Conservation (phyloP, 1,140 invertebrate genomes). For the Tribolium castaneum region DNA sequence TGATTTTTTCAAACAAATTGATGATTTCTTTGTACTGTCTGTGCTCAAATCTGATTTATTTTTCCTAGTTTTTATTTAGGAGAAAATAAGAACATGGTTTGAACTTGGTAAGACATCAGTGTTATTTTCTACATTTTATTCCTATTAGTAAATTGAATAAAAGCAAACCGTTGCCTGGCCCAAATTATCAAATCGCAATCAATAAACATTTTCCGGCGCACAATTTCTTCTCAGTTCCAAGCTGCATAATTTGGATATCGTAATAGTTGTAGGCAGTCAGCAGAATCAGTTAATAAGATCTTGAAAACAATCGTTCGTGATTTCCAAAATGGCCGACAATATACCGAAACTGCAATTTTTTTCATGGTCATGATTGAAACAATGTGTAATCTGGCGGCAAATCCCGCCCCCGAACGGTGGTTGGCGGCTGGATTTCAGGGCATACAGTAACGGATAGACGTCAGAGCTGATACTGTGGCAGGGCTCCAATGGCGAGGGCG, state of each 20-base stretch:
- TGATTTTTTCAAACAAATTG: no score
- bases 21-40: no score
- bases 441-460: slow-evolving; percentile 55
- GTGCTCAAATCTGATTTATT: no score
- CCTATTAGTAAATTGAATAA: no score
- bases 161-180: no score
- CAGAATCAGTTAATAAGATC: slow-evolving; percentile 62
- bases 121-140: no score
- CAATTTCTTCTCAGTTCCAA: background rate
- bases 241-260: background rate
- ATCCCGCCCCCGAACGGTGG: slow-evolving; percentile 52
- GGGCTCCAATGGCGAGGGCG: slow-evolving; percentile 59
- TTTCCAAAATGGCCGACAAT: slow-evolving; percentile 61
- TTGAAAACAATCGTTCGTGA: slow-evolving; percentile 60
- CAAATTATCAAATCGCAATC: background rate
- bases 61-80: no score
- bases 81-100: no score
- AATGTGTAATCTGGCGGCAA: slow-evolving; percentile 49
- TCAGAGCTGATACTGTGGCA: slow-evolving; percentile 56
- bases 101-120: no score
- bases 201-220: background rate
- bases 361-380: slow-evolving; percentile 56
- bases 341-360: slow-evolving; percentile 43
- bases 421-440: slow-evolving; percentile 51
- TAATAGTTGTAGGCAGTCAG: slow-evolving; percentile 45